These are phyloP conservation scores for Scaptomyza parva DNA, from an alignment of 2,888 invertebrate species.

Conservation along the genomic window DNA sequence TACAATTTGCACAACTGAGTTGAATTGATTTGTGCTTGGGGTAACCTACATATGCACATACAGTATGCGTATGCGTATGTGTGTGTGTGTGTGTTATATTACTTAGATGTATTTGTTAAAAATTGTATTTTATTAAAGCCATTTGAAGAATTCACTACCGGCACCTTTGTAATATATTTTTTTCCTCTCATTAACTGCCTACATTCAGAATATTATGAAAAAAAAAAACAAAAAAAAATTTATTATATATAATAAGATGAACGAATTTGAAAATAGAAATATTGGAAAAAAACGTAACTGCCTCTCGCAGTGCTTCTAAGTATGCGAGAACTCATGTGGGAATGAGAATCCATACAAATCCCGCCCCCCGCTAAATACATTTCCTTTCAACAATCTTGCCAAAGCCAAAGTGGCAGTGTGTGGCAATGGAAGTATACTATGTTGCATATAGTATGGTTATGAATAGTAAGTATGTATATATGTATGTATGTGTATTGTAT, in stretches of 20 bases:
- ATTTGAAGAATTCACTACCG: slow-evolving; percentile 81
- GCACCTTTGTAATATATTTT: slow-evolving; percentile 61
- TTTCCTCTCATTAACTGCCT: slow-evolving; percentile 18
- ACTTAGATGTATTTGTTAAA: slow-evolving; percentile 34
- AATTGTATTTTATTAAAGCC: slow-evolving; percentile 77
- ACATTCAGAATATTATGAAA: background rate
- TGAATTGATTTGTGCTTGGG: slow-evolving; percentile 30
- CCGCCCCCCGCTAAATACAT: background rate
- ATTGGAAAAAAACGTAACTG: too few species aligned
- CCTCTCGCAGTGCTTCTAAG: background rate
- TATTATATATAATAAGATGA: slow-evolving; percentile 9
- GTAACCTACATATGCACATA: slow-evolving; percentile 32
- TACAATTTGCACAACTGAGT: slow-evolving; percentile 49
- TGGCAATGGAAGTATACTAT: slow-evolving; percentile 8
- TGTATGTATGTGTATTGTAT: slow-evolving; percentile 3
- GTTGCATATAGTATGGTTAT: slow-evolving; percentile 4
- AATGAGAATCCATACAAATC: background rate
- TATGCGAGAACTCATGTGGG: background rate
- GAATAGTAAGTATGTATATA: slow-evolving; percentile 12
- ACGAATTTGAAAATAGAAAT: background rate
- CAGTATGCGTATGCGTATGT: slow-evolving; percentile 19
- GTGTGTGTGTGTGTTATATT: background rate
- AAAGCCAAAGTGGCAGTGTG: too few species aligned
- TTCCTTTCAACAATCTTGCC: slow-evolving; percentile 6
- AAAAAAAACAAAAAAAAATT: slow-evolving; percentile 9